phyloP scores from a whole-genome alignment of 1,140 invertebrate species.

The Panulirus ornatus region DNA sequence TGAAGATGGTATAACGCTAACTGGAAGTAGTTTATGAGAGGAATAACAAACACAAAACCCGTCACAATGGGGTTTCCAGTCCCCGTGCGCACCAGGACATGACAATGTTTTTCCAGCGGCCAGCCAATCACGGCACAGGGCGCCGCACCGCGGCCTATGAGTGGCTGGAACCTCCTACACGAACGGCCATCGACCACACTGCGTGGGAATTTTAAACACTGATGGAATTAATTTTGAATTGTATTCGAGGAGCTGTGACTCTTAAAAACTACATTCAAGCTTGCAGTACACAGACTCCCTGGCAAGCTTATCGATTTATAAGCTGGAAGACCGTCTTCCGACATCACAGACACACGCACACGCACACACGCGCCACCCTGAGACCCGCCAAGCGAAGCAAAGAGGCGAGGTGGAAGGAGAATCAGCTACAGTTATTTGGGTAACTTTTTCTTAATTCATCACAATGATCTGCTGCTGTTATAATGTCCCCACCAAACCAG shows the following conservation, averaged over 20 bases:
- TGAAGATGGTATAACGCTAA: background rate
- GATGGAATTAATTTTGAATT: constrained; percentile 13
- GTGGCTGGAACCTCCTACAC: constrained; percentile 13
- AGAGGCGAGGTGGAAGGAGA: too few species aligned
- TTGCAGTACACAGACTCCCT: too few species aligned
- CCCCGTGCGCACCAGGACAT: constrained; percentile 34
- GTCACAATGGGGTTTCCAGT: background rate
- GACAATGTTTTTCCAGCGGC: constrained; percentile 38
- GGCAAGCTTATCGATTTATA: too few species aligned
- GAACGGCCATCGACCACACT: constrained; percentile 53
- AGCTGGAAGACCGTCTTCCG: too few species aligned
- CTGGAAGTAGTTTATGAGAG: too few species aligned
- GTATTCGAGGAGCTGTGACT: background rate
- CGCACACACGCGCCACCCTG: background rate
- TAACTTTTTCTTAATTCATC: too few species aligned
- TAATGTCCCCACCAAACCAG: too few species aligned
- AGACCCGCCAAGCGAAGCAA: background rate
- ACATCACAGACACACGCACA: constrained; percentile 6
- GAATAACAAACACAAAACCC: too few species aligned
- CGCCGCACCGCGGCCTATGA: constrained; percentile 11
- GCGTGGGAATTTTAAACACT: constrained; percentile 55
- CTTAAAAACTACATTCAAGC: too few species aligned
- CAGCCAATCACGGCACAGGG: constrained; percentile 17
- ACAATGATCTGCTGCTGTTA: too few species aligned
- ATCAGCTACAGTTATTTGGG: too few species aligned